phyloP scores from a whole-genome alignment of 2,113 vertebrate genomes.

The Struthidea cinerea region DNA sequence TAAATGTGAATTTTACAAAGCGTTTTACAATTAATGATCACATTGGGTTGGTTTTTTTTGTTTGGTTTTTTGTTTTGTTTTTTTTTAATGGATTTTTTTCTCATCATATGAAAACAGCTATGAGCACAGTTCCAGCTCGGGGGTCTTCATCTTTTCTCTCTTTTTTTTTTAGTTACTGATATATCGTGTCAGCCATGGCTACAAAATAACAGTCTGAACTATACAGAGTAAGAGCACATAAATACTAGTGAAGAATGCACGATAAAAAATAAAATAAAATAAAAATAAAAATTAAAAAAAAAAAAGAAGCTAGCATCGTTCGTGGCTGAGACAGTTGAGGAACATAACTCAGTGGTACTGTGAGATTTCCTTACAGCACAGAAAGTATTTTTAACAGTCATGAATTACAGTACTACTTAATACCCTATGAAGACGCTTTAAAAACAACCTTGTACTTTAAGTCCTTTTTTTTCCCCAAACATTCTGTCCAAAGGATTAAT shows the following conservation, averaged over 20 bases:
- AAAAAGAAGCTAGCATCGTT: conserved; percentile 25
- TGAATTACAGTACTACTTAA: conserved; percentile 71
- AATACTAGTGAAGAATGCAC: conserved; percentile 59
- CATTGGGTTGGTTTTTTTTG: not conserved
- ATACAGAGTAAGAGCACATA: conserved; percentile 69
- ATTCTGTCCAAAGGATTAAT: conserved; percentile 65
- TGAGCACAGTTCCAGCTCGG: conserved; percentile 31
- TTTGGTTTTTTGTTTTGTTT: not conserved
- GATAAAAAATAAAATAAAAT: not conserved
- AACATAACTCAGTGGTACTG: conserved; percentile 59
- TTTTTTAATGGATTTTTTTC: conserved; percentile 41
- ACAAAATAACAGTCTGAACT: conserved; percentile 72
- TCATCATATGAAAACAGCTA: conserved; percentile 49
- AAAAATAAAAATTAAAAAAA: not conserved
- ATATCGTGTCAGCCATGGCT: conserved; percentile 65
- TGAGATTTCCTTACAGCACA: conserved; percentile 55
- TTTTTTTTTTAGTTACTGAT: conserved; percentile 16
- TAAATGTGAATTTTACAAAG: conserved; percentile 85
- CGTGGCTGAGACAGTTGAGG: conserved; percentile 54
- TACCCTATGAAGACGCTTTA: conserved; percentile 49
- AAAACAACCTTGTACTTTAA: conserved; percentile 55
- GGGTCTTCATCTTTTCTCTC: not conserved
- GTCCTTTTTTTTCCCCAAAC: conserved; percentile 62
- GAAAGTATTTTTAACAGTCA: conserved; percentile 72
- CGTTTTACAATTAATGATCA: conserved; percentile 73